Percentiles rank a stretch among this genome's conserved stretches.
Evolutionary conservation across 2,113 vertebrate species (phyloP).

Genomic region (Python bivittatus): DNA sequence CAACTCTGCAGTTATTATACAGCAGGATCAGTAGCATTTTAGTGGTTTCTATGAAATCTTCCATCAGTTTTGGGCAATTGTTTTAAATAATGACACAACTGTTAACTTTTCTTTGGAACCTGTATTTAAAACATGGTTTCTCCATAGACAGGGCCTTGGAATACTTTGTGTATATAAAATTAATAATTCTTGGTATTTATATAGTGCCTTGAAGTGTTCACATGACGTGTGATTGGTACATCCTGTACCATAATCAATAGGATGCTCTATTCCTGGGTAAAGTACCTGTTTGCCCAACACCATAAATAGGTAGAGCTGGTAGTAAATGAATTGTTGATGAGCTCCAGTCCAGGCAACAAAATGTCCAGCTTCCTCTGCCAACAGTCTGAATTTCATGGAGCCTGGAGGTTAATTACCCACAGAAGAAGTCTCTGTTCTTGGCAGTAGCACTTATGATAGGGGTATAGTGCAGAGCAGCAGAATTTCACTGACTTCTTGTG

Average conservation of each 20-base stretch:
- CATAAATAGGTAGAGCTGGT: neutral
- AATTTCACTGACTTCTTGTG: neutral
- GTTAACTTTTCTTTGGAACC: neutral
- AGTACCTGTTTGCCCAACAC: neutral
- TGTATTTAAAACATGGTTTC: neutral
- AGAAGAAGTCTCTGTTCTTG: neutral
- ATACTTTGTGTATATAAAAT: neutral
- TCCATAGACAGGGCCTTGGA: neutral
- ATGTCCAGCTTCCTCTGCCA: neutral
- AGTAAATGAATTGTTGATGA: neutral
- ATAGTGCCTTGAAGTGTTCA: neutral
- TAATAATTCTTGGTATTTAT: neutral
- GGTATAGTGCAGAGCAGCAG: neutral
- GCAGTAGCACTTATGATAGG: neutral
- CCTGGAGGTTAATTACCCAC: neutral
- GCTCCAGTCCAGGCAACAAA: neutral
- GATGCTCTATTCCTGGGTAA: neutral
- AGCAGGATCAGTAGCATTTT: neutral
- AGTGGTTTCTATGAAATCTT: neutral
- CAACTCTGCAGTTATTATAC: neutral
- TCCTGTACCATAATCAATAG: neutral
- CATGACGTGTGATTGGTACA: neutral
- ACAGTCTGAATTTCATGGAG: too few species aligned
- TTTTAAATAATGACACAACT: too few species aligned
- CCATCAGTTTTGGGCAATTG: neutral